Evolutionary conservation across 2,113 vertebrate genomes (phyloP), one percentile per base, ranked within the genome.

Genomic region (Hippotragus niger): DNA sequence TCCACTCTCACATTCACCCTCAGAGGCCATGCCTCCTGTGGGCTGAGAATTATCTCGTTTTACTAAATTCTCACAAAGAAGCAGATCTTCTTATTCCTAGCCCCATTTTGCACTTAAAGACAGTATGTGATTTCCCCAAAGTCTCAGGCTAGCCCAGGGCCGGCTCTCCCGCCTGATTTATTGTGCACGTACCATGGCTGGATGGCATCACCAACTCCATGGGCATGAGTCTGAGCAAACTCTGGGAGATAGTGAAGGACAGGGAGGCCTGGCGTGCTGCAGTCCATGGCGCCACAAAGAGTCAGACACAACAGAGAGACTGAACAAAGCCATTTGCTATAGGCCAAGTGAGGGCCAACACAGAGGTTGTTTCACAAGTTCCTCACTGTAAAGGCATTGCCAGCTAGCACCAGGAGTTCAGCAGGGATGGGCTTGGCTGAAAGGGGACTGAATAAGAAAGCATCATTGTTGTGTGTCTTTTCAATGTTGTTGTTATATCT

Each of bases 31-130:
- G 9, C n/a, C 60, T 74, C 78, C 62, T 33, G 31, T 1, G 0
- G 36, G 50, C 50, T 47, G 25, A 67, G 81, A 78, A 82, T 58
- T 21, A 55, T 62, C 67, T 53, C 71, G 36, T 82, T 86, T 86
- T 53, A 86, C 25, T 53, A 23, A 64, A 86, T 71, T 86, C 84
- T 95, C 91, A 93, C 52, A 93, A 27, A 15, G 29, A 88, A 93
- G 43, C 27, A 21, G 14, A 29, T 74, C 84, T 85, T 40, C 45
- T 71, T 60, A 45, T 78, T 83, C 88, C 43, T 29, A 89, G 36
- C 16, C 50, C 67, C 40, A 60, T 78, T 91, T 80, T 92, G 7
- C 19, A 78, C 76, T 52, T 92, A 27, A 95, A n/a, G 33, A 90
- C 88, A 84, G 50, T 25, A n/a, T 27, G 17, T 29, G 64, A 83